These are phyloP conservation scores for Prochilodus magdalenae DNA, from an alignment of 2,113 vertebrate genomes.

Conservation along the genomic window DNA sequence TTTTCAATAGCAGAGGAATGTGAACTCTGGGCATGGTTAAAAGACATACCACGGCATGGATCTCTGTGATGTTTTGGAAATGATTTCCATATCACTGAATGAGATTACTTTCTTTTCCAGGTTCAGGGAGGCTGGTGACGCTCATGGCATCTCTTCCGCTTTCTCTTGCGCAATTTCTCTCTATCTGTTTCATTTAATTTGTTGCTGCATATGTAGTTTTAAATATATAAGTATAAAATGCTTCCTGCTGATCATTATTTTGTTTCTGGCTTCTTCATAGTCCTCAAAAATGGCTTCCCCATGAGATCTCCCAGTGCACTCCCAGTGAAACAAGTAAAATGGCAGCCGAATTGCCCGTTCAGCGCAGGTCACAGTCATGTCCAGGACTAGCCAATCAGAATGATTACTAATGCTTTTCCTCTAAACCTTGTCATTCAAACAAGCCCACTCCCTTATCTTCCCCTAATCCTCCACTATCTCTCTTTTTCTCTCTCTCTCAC, in stretches of 20 bases:
- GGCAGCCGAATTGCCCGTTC: slow-evolving; percentile 44
- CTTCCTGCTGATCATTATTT: background rate
- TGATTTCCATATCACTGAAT: slow-evolving; percentile 7
- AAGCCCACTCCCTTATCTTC: slow-evolving; percentile 55
- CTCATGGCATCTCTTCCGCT: slow-evolving; percentile 4
- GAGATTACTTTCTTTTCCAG: slow-evolving; percentile 62
- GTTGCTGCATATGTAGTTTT: background rate
- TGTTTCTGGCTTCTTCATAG: slow-evolving; percentile 31
- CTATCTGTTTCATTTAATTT: background rate
- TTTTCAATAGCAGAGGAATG: background rate
- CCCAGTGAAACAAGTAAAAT: slow-evolving; percentile 20
- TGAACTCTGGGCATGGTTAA: background rate
- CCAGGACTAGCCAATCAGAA: slow-evolving; percentile 67
- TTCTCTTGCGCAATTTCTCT: background rate
- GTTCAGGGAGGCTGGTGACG: slow-evolving; percentile 18
- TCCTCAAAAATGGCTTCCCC: background rate
- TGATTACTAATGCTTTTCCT: slow-evolving; percentile 77
- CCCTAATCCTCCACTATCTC: slow-evolving; percentile 51
- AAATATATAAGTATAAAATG: background rate
- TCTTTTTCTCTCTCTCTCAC: slow-evolving; percentile 53
- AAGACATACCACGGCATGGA: background rate
- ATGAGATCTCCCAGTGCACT: background rate
- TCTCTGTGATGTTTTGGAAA: slow-evolving; percentile 45
- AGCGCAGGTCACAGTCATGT: slow-evolving; percentile 48
- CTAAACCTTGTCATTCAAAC: slow-evolving; percentile 65